Evolutionary conservation across 1,140 invertebrate genomes (phyloP), one percentile per base, ranked within the genome.

Genomic region (Cotesia chilonis): DNA sequence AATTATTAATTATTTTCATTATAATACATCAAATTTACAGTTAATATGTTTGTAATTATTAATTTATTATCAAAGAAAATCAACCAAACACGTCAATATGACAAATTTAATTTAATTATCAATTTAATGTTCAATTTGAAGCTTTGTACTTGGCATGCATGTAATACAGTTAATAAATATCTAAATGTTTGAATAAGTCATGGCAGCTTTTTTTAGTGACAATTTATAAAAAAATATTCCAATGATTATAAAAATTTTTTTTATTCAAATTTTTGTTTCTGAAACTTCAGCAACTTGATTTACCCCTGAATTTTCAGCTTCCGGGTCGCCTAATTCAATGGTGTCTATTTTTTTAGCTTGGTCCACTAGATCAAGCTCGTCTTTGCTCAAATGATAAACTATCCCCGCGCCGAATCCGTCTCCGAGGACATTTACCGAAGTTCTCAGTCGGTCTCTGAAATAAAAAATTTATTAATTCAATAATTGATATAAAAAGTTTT

Each of bases 331-430:
- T 38, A 71, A 77, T 75, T 86, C 82, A n/a, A 83, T 68, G 4
- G 37, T 36, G 3, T 85, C 83, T 2, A 84, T 70, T 73, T 82
- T 84, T 37, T 79, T 78, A n/a, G 81, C 78, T 20, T 78, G 84
- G 60, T 85, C 84, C 79, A 90, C 86, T 66, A 84, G 81, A 4
- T 88, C 88, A 12, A 93, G 79, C 79, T 94, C 92, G 12, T 89
- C 85, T 84, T 92, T 92, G 70, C 90, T 92, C 55, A 94, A 83
- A 75, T 94, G 90, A 77, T 94, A 89, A 4, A 95, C 94, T 69
- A 95, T 92, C 20, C 93, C 94, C 4, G 94, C 93, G 3, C 94
- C 94, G 74, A 92, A 90, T 51, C 92, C 92, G 84, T 95, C 94
- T 20, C 94, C 94, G 52, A 94, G 84, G 10, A 95, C 94, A 80